phyloP scores from a whole-genome alignment of 2,888 invertebrate species.

The Orgyia antiqua region DNA sequence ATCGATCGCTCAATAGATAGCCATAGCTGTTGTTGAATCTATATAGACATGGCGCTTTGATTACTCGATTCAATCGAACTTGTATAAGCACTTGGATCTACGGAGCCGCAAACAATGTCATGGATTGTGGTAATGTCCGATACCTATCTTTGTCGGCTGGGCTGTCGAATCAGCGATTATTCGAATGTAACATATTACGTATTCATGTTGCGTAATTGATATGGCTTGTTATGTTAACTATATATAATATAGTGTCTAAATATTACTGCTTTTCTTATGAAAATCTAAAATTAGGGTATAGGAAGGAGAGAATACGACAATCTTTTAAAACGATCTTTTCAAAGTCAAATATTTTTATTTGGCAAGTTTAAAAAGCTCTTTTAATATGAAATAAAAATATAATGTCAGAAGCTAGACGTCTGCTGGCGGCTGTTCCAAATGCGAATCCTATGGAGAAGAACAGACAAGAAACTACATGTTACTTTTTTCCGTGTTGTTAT shows the following conservation, averaged over 20 bases:
- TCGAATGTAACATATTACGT: conserved; percentile 60
- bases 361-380: too few relatives aligned
- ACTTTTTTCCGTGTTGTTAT: too few relatives aligned
- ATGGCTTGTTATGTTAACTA: conserved; percentile 46
- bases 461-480: too few relatives aligned
- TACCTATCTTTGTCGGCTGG: conserved; percentile 64
- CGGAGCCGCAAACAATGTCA: conserved; percentile 46
- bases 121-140: conserved; percentile 61
- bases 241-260: neutral
- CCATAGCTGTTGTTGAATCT: conserved; percentile 65
- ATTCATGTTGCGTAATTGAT: conserved; percentile 68
- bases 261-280: neutral
- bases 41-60: conserved; percentile 72
- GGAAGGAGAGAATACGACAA: too few relatives aligned
- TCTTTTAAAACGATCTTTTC: too few relatives aligned
- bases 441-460: too few relatives aligned
- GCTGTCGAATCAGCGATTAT: conserved; percentile 56
- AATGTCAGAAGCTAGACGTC: too few relatives aligned
- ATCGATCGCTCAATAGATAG: conserved; percentile 69
- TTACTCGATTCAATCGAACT: conserved; percentile 70
- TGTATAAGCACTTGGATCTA: conserved; percentile 47
- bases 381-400: too few relatives aligned
- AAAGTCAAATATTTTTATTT: too few relatives aligned
- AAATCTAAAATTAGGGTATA: neutral
- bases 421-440: too few relatives aligned